phyloP scores from a whole-genome alignment of 2,797 vertebrate genomes.

The Gymnoscopelus microlampas region DNA sequence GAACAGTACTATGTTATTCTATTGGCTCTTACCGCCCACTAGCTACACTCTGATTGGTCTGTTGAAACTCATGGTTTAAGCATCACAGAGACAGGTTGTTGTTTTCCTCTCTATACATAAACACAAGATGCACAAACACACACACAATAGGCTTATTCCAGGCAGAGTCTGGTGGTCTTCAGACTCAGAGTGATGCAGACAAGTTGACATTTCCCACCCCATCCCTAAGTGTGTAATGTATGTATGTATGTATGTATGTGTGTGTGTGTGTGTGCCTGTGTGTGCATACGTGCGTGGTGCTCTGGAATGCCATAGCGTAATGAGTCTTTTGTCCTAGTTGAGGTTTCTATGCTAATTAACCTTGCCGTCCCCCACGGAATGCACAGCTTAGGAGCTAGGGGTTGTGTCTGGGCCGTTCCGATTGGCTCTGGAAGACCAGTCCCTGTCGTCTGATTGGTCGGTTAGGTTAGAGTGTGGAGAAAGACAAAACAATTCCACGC shows the following conservation, averaged over 20 bases:
- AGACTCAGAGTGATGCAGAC: constrained; percentile 62
- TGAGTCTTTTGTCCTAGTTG: constrained; percentile 65
- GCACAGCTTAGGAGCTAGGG: constrained; percentile 16
- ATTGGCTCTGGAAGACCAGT: constrained; percentile 29
- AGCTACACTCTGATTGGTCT: too few species aligned
- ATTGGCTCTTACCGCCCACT: too few species aligned
- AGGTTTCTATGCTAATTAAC: constrained; percentile 65
- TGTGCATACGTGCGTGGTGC: background rate
- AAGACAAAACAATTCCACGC: constrained; percentile 5
- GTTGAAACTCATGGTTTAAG: too few species aligned
- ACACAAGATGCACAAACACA: background rate
- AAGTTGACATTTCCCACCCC: constrained; percentile 68
- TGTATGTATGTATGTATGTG: constrained; percentile 12
- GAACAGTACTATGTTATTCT: too few species aligned
- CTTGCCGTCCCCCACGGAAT: constrained; percentile 48
- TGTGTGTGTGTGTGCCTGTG: constrained; percentile 10
- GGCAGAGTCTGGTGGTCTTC: constrained; percentile 45
- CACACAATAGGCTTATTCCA: constrained; percentile 9
- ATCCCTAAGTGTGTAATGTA: constrained; percentile 34
- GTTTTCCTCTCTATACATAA: too few species aligned
- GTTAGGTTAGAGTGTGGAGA: background rate
- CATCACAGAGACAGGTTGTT: too few species aligned
- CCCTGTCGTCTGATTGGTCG: constrained; percentile 37
- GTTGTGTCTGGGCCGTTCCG: constrained; percentile 21
- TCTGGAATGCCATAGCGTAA: constrained; percentile 61